Evolutionary conservation across 2,113 vertebrate genomes (phyloP), one percentile per base, ranked within the genome.

Genomic region (Labeo rohita): DNA sequence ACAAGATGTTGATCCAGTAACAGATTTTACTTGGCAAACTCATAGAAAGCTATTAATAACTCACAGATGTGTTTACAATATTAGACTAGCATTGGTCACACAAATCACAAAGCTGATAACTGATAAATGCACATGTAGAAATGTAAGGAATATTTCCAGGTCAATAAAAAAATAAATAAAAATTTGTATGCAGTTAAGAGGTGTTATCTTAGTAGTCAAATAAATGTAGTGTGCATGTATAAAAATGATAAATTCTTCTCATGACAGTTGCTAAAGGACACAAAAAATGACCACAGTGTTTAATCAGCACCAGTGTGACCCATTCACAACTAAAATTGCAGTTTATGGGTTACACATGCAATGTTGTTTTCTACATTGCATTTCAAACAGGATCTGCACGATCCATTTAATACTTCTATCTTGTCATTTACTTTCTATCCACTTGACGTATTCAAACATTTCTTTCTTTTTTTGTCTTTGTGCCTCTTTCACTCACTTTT

Each of bases 1-100:
- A 39, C 66, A 18, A 3, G 34, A 39, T 9, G 66, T 39, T 39
- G 66, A 70, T 70, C 16, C 36, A 72, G 18, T 4, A 72, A 6
- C 36, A 21, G 0, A 3, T 21, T 8, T 2, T 2, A 45, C 39
- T 72, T 72, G 68, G 4, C 0, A 45, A 72, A 72, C 45, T 10
- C 68, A 45, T 16, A 72, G 68, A n/a, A 72, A 72, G 18, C 9
- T 2, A 49, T 49, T 75, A 75, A 75, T 75, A 75, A 75, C 11
- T 4, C n/a, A 75, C 45, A 49, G 16, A 70, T 70, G 68, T 43
- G 68, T 74, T 74, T 49, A 49, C 10, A 12, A 47, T 73, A 73
- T 23, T 23, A 49, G 72, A 74, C 21, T 74, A 49, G 47, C 45
- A 28, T 8, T 75, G 45, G 21, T 75, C 72, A 49, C n/a, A 75